A percentile compares a stretch with the other conserved stretches of the same genome.
These are phyloP conservation scores for Pterobdella sp. DNA, from an alignment of 2,888 invertebrate species.

Conservation along the genomic window DNA sequence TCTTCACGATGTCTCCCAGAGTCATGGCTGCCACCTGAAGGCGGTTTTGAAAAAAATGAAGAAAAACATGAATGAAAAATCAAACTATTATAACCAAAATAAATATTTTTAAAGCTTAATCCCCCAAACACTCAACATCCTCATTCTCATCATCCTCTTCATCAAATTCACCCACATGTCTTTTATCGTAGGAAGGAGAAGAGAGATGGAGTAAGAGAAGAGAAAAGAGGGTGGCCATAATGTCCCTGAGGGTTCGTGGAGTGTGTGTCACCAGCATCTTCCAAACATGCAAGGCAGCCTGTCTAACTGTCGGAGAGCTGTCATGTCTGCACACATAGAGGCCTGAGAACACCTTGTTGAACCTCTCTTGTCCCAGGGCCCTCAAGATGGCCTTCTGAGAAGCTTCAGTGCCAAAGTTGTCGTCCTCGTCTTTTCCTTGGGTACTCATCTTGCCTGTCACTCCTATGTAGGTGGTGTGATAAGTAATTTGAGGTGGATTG, in stretches of 20 bases:
- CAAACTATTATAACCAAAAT: neutral
- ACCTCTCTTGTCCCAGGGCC: constrained; percentile 76
- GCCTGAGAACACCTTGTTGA: constrained; percentile 68
- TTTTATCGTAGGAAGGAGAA: constrained; percentile 87
- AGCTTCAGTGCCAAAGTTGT: constrained; percentile 87
- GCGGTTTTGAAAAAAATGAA: neutral
- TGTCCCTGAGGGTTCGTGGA: constrained; percentile 87
- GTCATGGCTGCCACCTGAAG: constrained; percentile 81
- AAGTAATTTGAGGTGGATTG: neutral
- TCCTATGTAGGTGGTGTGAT: constrained; percentile 43
- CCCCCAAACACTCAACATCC: neutral
- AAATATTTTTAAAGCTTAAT: too few species aligned
- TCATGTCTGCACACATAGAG: constrained; percentile 91
- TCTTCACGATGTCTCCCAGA: constrained; percentile 88
- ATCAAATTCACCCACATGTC: too few species aligned
- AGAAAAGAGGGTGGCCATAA: constrained; percentile 84
- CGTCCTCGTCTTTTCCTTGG: constrained; percentile 93
- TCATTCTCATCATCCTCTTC: too few species aligned
- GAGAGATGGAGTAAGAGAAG: constrained; percentile 86
- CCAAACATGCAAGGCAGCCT: constrained; percentile 97
- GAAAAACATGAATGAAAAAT: neutral
- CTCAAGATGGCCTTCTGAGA: constrained; percentile 50
- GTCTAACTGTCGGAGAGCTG: constrained; percentile 89
- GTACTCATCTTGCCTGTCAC: constrained; percentile 99
- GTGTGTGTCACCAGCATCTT: constrained; percentile 96